Base-by-base conservation (phyloP, 2,888 invertebrate genomes). In the Pardosa pseudoannulata region DNA sequence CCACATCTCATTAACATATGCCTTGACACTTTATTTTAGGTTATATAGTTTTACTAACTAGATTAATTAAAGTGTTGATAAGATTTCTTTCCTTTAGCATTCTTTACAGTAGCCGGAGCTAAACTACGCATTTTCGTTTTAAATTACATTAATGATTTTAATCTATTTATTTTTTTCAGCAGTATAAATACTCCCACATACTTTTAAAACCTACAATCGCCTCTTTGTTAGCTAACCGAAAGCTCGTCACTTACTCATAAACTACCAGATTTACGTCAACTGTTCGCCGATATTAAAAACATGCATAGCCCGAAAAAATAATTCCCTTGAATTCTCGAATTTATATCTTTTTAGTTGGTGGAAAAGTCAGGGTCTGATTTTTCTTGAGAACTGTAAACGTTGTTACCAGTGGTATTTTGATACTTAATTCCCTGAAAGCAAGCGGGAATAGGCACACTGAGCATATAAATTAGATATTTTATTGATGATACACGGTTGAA, bases 391-490 rank as follows among this genome's bases (percentile, higher is more conserved):
- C 82, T 82, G 76, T 82, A 76, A 76, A 82, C 62, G 36, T 71
- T 65, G 46, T 76, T 71, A 76, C 75, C 76, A 76, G 71, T 46
- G 82, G 64, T 82, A 82, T 82, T 82, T 82, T 75, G 82, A 76
- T 82, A 82, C 76, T 82, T 82, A 82, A 82, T 82, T 82, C 82
- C 64, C 64, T 19, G 71, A 71, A 75, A 36, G 46, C 70, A 70
- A 32, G 27, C 23, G 46, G 32, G 82, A 76, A 82, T 82, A 75
- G 82, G 67, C 64, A 32, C 70, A 71, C 70, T 76, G 71, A 41
- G 75, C 70, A 75, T 82, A 82, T 82, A 82, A 82, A 82, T 82
- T 82, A 82, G 76, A 64, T n/a, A 62, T 82, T 82, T 82, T 82
- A 82, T 82, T 82, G 75, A 64, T 82, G 82, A 76, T 75, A 71